phyloP scores from a whole-genome alignment of 2,113 vertebrate genomes.

The Peromyscus californicus region DNA sequence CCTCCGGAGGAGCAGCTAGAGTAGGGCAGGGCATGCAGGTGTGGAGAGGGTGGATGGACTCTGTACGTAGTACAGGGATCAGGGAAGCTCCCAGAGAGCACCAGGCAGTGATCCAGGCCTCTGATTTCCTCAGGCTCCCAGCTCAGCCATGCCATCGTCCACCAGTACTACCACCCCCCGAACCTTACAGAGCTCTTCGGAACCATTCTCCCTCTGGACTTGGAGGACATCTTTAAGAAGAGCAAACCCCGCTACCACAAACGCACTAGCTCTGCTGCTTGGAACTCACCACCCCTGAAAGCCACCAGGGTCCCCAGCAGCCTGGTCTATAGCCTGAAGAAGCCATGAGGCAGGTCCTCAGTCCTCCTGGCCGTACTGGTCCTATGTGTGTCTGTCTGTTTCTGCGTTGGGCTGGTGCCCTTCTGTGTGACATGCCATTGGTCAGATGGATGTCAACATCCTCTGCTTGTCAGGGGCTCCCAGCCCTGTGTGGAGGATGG shows the following conservation, averaged over 20 bases:
- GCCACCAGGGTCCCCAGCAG: conserved; percentile 58
- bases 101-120: neutral
- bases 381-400: neutral
- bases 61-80: neutral
- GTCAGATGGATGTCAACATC: neutral
- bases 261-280: conserved; percentile 97
- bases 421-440: neutral
- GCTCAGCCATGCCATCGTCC: conserved; percentile 90
- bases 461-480: neutral
- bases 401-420: neutral
- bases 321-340: conserved; percentile 79
- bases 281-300: conserved; percentile 92
- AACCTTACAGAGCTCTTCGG: conserved; percentile 90
- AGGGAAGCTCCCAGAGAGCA: neutral
- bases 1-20: neutral
- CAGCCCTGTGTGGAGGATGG: neutral
- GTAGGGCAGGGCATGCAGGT: neutral
- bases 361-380: accelerated
- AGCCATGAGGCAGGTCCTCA: conserved; percentile 52
- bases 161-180: conserved; percentile 93
- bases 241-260: conserved; percentile 97
- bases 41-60: neutral
- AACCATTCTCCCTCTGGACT: conserved; percentile 87
- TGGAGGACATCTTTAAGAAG: conserved; percentile 96
- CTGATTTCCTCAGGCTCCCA: conserved; percentile 83